phyloP scores from a whole-genome alignment of 2,113 vertebrate species.

The Paracanthobrama guichenoti region DNA sequence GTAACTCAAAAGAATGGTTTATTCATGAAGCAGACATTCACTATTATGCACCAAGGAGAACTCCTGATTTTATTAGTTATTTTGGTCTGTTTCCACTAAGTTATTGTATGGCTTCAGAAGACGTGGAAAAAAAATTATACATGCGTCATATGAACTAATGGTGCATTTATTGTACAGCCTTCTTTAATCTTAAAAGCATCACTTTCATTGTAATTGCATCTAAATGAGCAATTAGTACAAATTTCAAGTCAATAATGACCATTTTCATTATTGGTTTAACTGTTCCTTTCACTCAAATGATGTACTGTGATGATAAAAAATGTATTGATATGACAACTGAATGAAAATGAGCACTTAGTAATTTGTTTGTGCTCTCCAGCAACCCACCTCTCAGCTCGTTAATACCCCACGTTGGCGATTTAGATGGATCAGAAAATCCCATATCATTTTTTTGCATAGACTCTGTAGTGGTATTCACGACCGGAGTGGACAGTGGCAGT shows the following conservation, averaged over 20 bases:
- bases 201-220: neutral
- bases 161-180: neutral
- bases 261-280: neutral
- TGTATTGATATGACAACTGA: neutral
- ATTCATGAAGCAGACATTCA: neutral
- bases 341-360: neutral
- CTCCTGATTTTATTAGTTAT: neutral
- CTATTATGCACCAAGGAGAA: neutral
- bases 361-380: neutral
- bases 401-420: constrained; percentile 77
- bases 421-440: constrained; percentile 80
- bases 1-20: no score
- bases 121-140: neutral
- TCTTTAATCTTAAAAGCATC: neutral
- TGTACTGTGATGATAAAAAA: neutral
- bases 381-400: constrained; percentile 71
- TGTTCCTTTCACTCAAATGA: neutral
- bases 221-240: neutral
- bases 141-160: neutral
- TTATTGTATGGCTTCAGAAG: neutral
- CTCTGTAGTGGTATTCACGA: constrained; percentile 83
- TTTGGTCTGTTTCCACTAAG: neutral
- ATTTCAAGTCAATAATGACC: neutral
- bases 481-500: constrained; percentile 81
- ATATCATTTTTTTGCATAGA: constrained; percentile 85